Evolutionary conservation across 1,140 invertebrate species (phyloP).

Genomic region (Mya arenaria): DNA sequence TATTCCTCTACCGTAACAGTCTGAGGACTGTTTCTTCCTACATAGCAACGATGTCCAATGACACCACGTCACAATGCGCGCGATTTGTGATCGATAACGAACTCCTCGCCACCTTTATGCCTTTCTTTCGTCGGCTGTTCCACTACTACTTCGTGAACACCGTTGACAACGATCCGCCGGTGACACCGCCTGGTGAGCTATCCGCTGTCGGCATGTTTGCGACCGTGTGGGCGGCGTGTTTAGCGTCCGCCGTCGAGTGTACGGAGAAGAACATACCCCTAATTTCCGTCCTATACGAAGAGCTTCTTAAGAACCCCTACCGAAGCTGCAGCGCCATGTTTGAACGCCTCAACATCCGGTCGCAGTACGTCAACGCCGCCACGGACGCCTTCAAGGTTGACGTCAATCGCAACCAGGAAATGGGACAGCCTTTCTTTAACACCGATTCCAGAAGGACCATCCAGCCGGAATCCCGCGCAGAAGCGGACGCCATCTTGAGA

Average conservation of each 20-base stretch:
- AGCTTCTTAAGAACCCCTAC: slow-evolving; percentile 73
- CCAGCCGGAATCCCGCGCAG: slow-evolving; percentile 63
- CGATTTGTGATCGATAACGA: slow-evolving; percentile 71
- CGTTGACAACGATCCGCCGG: slow-evolving; percentile 64
- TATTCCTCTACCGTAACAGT: slow-evolving; percentile 77
- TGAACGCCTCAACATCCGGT: slow-evolving; percentile 67
- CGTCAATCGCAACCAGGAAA: slow-evolving; percentile 51
- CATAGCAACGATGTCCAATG: slow-evolving; percentile 63
- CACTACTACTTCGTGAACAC: slow-evolving; percentile 67
- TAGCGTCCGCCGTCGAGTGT: slow-evolving; percentile 64
- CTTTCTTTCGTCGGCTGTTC: slow-evolving; percentile 68
- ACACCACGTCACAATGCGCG: slow-evolving; percentile 65
- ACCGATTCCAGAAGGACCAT: slow-evolving; percentile 67
- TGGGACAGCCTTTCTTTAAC: slow-evolving; percentile 52
- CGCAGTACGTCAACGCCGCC: slow-evolving; percentile 66
- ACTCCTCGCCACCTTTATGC: slow-evolving; percentile 69
- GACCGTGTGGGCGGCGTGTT: slow-evolving; percentile 71
- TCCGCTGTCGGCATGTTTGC: slow-evolving; percentile 69
- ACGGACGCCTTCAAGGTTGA: slow-evolving; percentile 72
- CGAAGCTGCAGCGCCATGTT: slow-evolving; percentile 67
- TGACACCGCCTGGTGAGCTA: slow-evolving; percentile 53
- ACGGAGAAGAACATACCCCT: slow-evolving; percentile 69
- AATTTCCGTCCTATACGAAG: slow-evolving; percentile 74
- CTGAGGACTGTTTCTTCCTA: slow-evolving; percentile 72
- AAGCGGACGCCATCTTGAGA: slow-evolving; percentile 72